Evolutionary conservation across 2,797 vertebrate genomes (phyloP), one percentile per base, ranked within the genome.

Genomic region (Parotocinclus haroldoi): DNA sequence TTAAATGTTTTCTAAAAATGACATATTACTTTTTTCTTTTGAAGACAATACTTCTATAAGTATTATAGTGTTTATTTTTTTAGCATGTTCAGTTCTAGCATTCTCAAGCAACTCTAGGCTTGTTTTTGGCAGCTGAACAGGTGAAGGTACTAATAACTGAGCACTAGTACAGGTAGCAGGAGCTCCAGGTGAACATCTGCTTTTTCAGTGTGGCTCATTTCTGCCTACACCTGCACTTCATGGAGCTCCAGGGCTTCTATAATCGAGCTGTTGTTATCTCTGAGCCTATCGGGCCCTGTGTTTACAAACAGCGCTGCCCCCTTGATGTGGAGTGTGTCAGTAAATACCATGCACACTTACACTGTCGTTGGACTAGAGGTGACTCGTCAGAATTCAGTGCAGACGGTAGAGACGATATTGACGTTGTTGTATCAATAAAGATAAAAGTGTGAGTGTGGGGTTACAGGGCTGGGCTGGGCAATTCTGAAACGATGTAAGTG

Each of bases 271-370:
- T 45, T 62, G 48, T 52, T 70, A 72, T 80, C 78, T 79, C 62
- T 68, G 10, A 59, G 61, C 63, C 63, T 64, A 75, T 80, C 61
- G 10, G 61, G 36, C 17, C 18, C 39, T 46, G 58, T 79, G 62
- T 80, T 80, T 80, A 79, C 72, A 63, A 72, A 76, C 76, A 80
- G 75, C 63, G 66, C 37, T 54, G 62, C 44, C 59, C 70, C 27
- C 76, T 76, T 78, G 76, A 78, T 76, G 76, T 73, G 73, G 61
- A 73, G 73, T 76, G 73, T 76, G 76, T 64, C 74, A 55, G 66
- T 76, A 80, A 76, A 80, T 72, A 80, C 68, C n/a, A 71, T 68
- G 72, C 76, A 80, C 79, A 80, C 78, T 78, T 78, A 73, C 72
- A 57, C 50, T 66, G 17, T 76, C 39, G 46, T 69, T 67, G 60